A percentile compares a stretch with the other conserved stretches of the same genome.
These are phyloP conservation scores for Xiphorhynchus erythropygius DNA, from an alignment of 2,797 vertebrate species.

Conservation along the genomic window DNA sequence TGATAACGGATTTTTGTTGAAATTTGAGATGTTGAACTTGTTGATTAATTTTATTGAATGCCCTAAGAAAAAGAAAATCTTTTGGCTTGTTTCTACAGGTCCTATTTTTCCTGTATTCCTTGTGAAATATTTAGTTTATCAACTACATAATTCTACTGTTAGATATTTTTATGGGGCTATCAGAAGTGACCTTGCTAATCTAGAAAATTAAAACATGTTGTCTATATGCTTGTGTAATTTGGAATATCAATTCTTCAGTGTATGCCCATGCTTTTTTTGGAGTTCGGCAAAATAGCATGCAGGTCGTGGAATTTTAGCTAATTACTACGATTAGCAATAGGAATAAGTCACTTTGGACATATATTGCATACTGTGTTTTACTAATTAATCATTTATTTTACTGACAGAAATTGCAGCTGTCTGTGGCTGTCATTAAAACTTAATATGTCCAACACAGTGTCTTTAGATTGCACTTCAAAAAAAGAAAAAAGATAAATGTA, in stretches of 20 bases:
- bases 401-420: background rate
- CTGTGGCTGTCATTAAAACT: background rate
- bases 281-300: background rate
- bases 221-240: background rate
- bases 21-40: background rate
- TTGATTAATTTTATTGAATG: background rate
- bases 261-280: background rate
- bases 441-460: background rate
- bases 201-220: background rate
- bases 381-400: slow-evolving; percentile 54
- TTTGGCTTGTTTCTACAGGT: background rate
- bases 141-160: background rate
- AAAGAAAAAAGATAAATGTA: background rate
- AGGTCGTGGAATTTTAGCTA: background rate
- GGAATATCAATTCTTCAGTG: background rate
- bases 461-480: background rate
- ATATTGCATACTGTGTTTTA: slow-evolving; percentile 4
- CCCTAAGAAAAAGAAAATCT: background rate
- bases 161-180: background rate
- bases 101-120: background rate
- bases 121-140: background rate
- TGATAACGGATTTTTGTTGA: background rate
- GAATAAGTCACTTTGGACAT: background rate
- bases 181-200: background rate
- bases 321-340: background rate